A percentile compares a stretch with the other conserved stretches of the same genome.
Conservation (phyloP, 2,888 invertebrate genomes). For the Netelia inedita region DNA sequence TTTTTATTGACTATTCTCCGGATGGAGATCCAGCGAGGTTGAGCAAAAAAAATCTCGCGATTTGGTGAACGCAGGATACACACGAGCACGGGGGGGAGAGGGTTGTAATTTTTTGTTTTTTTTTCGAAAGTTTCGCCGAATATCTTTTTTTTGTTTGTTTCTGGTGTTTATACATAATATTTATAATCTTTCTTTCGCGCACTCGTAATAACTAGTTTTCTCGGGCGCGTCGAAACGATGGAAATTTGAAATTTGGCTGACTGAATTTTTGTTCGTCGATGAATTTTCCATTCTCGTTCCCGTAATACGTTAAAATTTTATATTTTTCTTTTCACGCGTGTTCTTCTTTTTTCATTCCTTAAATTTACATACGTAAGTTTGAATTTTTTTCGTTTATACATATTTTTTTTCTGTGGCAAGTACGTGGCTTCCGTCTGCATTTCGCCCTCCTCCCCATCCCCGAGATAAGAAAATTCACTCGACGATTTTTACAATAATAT, state of each 20-base stretch:
- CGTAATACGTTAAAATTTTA: neutral
- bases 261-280: slow-evolving; percentile 10
- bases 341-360: neutral
- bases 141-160: slow-evolving; percentile 26
- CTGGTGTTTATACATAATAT: slow-evolving; percentile 17
- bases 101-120: slow-evolving; percentile 52
- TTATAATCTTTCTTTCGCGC: slow-evolving; percentile 40
- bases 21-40: slow-evolving; percentile 72
- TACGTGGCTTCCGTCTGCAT: neutral
- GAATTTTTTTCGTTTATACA: neutral
- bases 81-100: slow-evolving; percentile 35
- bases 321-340: neutral
- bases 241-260: slow-evolving; percentile 37
- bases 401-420: slow-evolving; percentile 30
- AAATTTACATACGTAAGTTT: slow-evolving; percentile 71
- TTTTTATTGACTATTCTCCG: slow-evolving; percentile 17
- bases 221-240: slow-evolving; percentile 48
- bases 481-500: slow-evolving; percentile 56
- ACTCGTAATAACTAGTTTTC: slow-evolving; percentile 55
- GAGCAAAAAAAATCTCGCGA: slow-evolving; percentile 74
- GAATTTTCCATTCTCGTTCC: slow-evolving; percentile 28
- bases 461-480: slow-evolving; percentile 56
- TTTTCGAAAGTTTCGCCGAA: slow-evolving; percentile 3
- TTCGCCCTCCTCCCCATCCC: no score
- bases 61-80: slow-evolving; percentile 45